phyloP scores from a whole-genome alignment of 2,113 vertebrate species.

The Platichthys stellatus region DNA sequence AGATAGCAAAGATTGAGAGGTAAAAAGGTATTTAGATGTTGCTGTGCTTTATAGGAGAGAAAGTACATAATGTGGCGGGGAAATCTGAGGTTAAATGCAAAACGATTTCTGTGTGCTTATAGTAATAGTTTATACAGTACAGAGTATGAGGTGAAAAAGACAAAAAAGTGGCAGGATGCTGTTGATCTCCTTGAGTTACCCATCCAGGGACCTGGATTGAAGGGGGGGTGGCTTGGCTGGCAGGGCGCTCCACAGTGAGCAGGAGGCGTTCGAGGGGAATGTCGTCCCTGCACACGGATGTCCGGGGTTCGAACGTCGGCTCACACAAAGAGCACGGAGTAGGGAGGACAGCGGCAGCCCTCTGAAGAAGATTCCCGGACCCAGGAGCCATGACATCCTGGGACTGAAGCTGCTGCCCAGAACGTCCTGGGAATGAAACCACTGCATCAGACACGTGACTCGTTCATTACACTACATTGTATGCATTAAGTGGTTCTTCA shows the following conservation, averaged over 20 bases:
- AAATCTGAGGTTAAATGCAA: slow-evolving; percentile 51
- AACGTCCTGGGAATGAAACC: slow-evolving; percentile 80
- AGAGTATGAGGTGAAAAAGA: slow-evolving; percentile 65
- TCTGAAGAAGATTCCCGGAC: slow-evolving; percentile 80
- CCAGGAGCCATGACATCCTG: slow-evolving; percentile 88
- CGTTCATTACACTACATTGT: background rate
- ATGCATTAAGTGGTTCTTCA: no score
- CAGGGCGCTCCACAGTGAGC: slow-evolving; percentile 37
- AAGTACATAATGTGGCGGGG: slow-evolving; percentile 50
- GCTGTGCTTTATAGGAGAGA: slow-evolving; percentile 73
- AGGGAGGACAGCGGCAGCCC: slow-evolving; percentile 81
- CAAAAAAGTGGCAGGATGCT: slow-evolving; percentile 72
- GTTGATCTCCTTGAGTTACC: slow-evolving; percentile 69
- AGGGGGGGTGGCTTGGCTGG: slow-evolving; percentile 31
- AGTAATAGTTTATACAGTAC: slow-evolving; percentile 57
- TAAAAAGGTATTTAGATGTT: slow-evolving; percentile 66
- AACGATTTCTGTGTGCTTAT: slow-evolving; percentile 56
- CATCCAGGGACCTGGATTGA: slow-evolving; percentile 41
- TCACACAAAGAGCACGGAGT: slow-evolving; percentile 86
- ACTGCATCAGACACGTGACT: background rate
- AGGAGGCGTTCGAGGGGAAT: slow-evolving; percentile 22
- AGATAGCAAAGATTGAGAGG: slow-evolving; percentile 80
- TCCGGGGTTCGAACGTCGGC: slow-evolving; percentile 8
- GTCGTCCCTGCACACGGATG: slow-evolving; percentile 25
- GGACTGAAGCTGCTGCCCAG: slow-evolving; percentile 82